Base-by-base conservation (phyloP, 2,888 invertebrate genomes). In the Drosophila picticornis region DNA sequence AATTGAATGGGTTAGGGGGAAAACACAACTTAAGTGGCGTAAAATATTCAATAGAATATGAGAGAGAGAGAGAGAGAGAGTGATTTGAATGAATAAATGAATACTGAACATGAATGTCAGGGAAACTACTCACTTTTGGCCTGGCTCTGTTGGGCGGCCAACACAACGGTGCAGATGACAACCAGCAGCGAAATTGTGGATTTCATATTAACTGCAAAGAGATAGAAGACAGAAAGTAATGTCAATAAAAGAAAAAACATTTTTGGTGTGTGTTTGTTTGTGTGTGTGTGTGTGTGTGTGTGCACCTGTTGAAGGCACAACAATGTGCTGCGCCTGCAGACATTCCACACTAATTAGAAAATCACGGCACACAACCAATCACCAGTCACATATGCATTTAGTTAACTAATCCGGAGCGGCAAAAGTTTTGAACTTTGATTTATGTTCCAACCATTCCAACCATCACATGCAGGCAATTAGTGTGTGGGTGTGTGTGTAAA, bases 81-180 rank as follows among this genome's bases (percentile, higher is more conserved):
- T 16, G 58, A 19, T 38, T 53, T 48, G 40, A 52, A 60, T 66
- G 46, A 22, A 46, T 25, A 9, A 46, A 46, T 46, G 25, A 46
- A 46, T 25, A 25, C 25, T 22, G 31, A 13, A 51, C 27, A 53
- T 74, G 50, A 31, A 53, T 27, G 34, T 32, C 4, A 32, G 51
- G 38, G 11, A 16, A 50, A 51, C 10, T 84, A 92, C 93, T 93
- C 81, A 93, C 93, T 93, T 85, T 92, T 93, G 72, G 93, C 93
- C 78, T 92, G 92, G 78, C 91, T 91, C 74, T 92, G 91, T 74
- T 92, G 91, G 69, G 92, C 91, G 68, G 92, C 92, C 83, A 93
- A 85, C 70, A 92, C 92, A 72, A 92, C 91, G 63, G 92, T 91
- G 79, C 92, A 92, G 70, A 92, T 90, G 79, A 92, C 81, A 79